phyloP scores from a whole-genome alignment of 2,888 invertebrate species.

The Amblyjoppa fuscipennis region DNA sequence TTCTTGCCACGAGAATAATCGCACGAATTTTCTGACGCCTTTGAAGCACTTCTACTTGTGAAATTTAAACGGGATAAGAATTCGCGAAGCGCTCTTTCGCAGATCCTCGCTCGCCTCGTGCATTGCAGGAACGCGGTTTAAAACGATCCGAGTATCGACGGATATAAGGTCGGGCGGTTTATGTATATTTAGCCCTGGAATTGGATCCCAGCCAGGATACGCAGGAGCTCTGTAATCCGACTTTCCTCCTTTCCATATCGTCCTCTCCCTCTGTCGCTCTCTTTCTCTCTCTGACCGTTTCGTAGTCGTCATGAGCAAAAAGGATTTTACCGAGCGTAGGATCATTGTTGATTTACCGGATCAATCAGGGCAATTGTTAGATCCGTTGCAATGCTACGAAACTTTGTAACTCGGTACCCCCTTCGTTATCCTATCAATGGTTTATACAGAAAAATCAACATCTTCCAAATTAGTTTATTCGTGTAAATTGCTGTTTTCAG shows the following conservation, averaged over 20 bases:
- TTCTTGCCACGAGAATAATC: constrained; percentile 14
- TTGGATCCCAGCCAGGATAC: constrained; percentile 75
- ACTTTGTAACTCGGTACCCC: constrained; percentile 10
- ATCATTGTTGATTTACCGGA: constrained; percentile 39
- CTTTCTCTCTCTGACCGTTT: neutral
- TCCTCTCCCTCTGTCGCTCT: constrained; percentile 6
- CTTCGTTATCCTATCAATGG: neutral
- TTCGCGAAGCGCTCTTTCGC: constrained; percentile 6
- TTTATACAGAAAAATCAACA: neutral
- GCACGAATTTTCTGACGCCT: constrained; percentile 18
- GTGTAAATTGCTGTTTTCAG: neutral
- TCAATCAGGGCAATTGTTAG: constrained; percentile 48
- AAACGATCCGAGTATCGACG: constrained; percentile 51
- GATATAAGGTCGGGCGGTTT: constrained; percentile 42
- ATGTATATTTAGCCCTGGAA: constrained; percentile 76
- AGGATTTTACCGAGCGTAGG: constrained; percentile 24
- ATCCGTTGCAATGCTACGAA: neutral
- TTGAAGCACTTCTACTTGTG: constrained; percentile 1
- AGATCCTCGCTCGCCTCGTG: constrained; percentile 17
- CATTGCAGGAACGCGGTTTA: constrained; percentile 12
- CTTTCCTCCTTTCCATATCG: constrained; percentile 56
- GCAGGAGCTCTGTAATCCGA: constrained; percentile 76
- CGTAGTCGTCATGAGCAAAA: constrained; percentile 18
- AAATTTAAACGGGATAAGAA: constrained; percentile 29
- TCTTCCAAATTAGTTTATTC: neutral